phyloP scores from a whole-genome alignment of 2,113 vertebrate genomes.

The Megaceryle torquata region DNA sequence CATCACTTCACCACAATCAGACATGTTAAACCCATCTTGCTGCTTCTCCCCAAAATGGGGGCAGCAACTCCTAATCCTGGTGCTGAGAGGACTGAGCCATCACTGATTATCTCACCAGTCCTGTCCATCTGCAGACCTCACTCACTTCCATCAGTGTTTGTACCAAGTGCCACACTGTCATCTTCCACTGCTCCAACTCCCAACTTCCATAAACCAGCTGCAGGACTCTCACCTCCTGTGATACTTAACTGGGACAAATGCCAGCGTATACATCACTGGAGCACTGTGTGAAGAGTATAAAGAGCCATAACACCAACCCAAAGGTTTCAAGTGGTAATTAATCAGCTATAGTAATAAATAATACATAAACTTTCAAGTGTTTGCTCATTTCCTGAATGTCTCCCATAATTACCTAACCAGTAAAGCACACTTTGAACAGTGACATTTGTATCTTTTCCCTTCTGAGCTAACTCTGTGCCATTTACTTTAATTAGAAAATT shows the following conservation, averaged over 20 bases:
- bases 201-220: neutral
- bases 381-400: neutral
- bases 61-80: neutral
- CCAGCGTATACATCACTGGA: neutral
- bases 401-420: neutral
- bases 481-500: conserved; percentile 22
- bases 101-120: neutral
- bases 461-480: neutral
- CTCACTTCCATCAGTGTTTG: neutral
- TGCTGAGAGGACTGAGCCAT: neutral
- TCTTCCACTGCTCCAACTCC: neutral
- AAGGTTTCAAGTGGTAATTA: neutral
- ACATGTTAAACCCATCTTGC: accelerated
- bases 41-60: neutral
- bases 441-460: neutral
- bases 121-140: neutral
- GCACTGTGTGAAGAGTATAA: neutral
- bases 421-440: neutral
- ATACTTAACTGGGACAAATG: neutral
- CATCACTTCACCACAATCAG: neutral
- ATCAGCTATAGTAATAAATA: conserved; percentile 15
- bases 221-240: neutral
- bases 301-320: neutral
- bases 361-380: neutral
- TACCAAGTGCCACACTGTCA: neutral